These are phyloP conservation scores for Troides helena DNA, from an alignment of 2,888 invertebrate genomes.

Conservation along the genomic window DNA sequence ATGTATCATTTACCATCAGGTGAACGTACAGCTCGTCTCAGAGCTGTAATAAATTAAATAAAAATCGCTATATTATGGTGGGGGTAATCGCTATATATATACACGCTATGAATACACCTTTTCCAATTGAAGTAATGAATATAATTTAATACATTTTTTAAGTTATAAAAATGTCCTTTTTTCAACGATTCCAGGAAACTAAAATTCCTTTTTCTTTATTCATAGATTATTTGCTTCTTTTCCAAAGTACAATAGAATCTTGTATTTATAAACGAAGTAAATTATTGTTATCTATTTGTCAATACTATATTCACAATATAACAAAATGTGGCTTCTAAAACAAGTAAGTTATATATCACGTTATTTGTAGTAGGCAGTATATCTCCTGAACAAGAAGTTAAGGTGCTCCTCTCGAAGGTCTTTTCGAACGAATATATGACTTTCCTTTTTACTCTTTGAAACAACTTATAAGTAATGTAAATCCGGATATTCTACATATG, in stretches of 20 bases:
- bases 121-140: too few species aligned
- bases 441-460: conserved; percentile 11
- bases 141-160: too few species aligned
- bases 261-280: background rate
- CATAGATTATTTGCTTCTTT: background rate
- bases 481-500: background rate
- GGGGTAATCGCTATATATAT: too few species aligned
- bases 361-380: conserved; percentile 19
- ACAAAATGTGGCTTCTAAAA: background rate
- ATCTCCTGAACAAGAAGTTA: conserved; percentile 18
- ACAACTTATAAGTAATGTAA: conserved; percentile 7
- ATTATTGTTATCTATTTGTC: background rate
- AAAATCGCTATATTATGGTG: too few species aligned
- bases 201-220: too few species aligned
- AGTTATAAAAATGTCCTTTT: too few species aligned
- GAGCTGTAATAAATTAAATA: too few species aligned
- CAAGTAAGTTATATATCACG: conserved; percentile 17
- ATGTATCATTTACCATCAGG: too few species aligned
- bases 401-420: conserved; percentile 10
- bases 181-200: too few species aligned
- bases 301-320: background rate
- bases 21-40: too few species aligned
- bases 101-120: too few species aligned
- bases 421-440: conserved; percentile 8
- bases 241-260: background rate